These are phyloP conservation scores for Teleogryllus occipitalis DNA, from an alignment of 1,140 invertebrate genomes.

Conservation along the genomic window DNA sequence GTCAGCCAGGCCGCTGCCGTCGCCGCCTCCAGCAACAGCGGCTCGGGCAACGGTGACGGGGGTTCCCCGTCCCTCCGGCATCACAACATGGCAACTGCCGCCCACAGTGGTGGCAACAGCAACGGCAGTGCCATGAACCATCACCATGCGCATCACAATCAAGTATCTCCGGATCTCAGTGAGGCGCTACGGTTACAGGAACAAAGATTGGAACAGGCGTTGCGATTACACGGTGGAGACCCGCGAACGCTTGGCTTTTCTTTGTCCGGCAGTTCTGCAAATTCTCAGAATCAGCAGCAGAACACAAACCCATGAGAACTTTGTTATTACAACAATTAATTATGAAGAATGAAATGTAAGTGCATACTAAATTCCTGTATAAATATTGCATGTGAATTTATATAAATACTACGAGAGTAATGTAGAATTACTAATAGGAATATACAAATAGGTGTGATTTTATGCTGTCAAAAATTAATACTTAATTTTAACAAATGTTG, in stretches of 20 bases:
- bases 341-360: neutral
- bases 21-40: conserved; percentile 34
- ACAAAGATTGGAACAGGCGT: conserved; percentile 68
- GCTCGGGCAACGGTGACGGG: conserved; percentile 38
- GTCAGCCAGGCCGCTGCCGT: conserved; percentile 51
- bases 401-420: conserved; percentile 13
- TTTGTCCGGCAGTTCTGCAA: conserved; percentile 30
- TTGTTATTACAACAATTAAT: conserved; percentile 11
- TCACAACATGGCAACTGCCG: conserved; percentile 25
- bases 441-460: conserved; percentile 1
- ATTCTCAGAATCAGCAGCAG: conserved; percentile 20
- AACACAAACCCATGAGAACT: conserved; percentile 19
- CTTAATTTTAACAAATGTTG: conserved; percentile 13
- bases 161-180: conserved; percentile 39
- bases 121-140: conserved; percentile 37
- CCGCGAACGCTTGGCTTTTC: conserved; percentile 55
- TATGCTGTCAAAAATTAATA: neutral
- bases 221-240: conserved; percentile 62
- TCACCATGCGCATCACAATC: conserved; percentile 35
- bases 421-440: neutral
- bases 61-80: conserved; percentile 7
- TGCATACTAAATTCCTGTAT: conserved; percentile 11
- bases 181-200: conserved; percentile 71
- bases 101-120: conserved; percentile 38
- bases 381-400: conserved; percentile 22